Evolutionary conservation across 1,140 invertebrate species (phyloP).

Genomic region (Mesaphorura yosii): DNA sequence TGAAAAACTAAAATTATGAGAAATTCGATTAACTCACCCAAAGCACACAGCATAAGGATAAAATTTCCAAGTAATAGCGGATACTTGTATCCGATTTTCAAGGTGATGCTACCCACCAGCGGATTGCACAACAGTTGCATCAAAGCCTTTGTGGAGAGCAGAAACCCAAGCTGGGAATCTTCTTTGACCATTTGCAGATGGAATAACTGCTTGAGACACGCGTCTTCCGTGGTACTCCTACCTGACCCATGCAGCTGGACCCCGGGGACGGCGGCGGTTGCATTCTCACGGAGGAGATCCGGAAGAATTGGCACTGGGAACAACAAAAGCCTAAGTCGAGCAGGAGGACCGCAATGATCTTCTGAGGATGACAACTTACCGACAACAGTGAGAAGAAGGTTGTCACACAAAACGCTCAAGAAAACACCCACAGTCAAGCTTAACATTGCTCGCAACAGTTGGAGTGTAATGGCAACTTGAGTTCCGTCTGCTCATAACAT

Average conservation of each 20-base stretch:
- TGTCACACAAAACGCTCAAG: conserved; percentile 57
- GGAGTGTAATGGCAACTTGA: too few relatives aligned
- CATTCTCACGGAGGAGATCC: conserved; percentile 54
- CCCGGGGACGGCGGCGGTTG: background rate
- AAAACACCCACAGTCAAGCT: conserved; percentile 40
- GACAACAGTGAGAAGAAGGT: conserved; percentile 62
- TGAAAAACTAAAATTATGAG: background rate
- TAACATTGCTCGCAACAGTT: too few relatives aligned
- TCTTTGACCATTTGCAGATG: conserved; percentile 40
- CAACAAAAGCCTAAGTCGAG: conserved; percentile 27
- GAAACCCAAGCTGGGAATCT: conserved; percentile 62
- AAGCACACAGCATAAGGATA: conserved; percentile 63
- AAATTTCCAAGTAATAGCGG: conserved; percentile 71
- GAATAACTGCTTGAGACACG: conserved; percentile 25
- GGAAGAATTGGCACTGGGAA: conserved; percentile 76
- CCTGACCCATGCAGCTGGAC: too few relatives aligned
- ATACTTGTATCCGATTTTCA: conserved; percentile 58
- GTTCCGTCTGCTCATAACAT: too few relatives aligned
- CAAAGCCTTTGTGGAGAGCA: conserved; percentile 59
- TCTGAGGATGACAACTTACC: conserved; percentile 43
- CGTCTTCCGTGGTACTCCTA: too few relatives aligned
- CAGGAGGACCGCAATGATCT: background rate
- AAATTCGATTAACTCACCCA: conserved; percentile 50
- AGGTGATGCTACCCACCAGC: conserved; percentile 58
- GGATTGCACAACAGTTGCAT: conserved; percentile 76